Evolutionary conservation across 2,888 invertebrate genomes (phyloP).

Genomic region (Neocrepidodera transversa): DNA sequence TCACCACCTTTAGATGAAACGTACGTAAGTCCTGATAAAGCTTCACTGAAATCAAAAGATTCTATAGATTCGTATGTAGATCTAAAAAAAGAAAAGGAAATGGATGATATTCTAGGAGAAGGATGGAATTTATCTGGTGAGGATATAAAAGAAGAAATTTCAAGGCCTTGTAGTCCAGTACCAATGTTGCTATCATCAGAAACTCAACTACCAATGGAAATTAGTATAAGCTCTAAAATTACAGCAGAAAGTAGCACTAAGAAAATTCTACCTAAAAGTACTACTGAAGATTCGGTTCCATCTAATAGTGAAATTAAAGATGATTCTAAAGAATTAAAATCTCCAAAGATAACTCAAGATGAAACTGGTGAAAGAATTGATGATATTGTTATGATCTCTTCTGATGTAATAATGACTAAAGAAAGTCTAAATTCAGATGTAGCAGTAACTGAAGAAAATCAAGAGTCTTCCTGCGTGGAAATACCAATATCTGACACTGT

Average conservation of each 20-base stretch:
- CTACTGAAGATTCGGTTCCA: not conserved
- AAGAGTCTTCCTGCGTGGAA: no score
- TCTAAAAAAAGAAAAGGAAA: constrained; percentile 17
- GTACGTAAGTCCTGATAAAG: constrained; percentile 19
- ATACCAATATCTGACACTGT: no score
- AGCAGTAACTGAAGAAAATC: no score
- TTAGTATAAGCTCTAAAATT: not conserved
- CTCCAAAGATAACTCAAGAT: not conserved
- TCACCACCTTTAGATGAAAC: constrained; percentile 23
- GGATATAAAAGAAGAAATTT: constrained; percentile 1
- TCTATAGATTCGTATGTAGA: constrained; percentile 25
- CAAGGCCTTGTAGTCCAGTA: constrained; percentile 20
- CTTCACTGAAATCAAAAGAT: constrained; percentile 16
- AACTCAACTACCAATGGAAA: not conserved
- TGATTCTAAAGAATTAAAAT: not conserved
- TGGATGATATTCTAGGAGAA: constrained; percentile 19
- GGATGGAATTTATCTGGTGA: constrained; percentile 9
- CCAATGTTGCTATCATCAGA: constrained; percentile 10
- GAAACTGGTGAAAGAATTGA: not conserved
- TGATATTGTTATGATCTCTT: no score
- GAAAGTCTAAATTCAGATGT: no score
- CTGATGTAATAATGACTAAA: no score
- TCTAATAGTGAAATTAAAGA: not conserved
- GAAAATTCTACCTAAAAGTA: not conserved
- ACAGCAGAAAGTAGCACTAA: not conserved